Percentiles rank a stretch among this genome's conserved stretches.
Evolutionary conservation across 2,113 vertebrate genomes (phyloP).

Genomic region (Salvelinus alpinus): DNA sequence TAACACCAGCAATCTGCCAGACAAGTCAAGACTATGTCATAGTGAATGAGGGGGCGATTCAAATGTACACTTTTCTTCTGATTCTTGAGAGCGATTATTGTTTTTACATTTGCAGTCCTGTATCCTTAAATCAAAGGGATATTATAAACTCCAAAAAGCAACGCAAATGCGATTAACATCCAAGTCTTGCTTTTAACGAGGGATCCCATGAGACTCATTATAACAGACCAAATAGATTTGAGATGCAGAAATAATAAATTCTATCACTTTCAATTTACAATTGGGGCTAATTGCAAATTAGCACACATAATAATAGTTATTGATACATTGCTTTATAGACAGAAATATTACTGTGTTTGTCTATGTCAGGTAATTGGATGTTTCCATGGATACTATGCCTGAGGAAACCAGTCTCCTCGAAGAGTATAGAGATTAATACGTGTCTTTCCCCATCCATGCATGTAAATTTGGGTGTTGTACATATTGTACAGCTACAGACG

Average conservation of each 20-base stretch:
- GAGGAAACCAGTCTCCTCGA: slow-evolving; percentile 46
- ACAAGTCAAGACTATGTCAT: slow-evolving; percentile 51
- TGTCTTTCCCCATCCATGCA: slow-evolving; percentile 31
- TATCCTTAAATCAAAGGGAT: slow-evolving; percentile 1
- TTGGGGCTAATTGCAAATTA: slow-evolving; percentile 30
- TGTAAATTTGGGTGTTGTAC: slow-evolving; percentile 44
- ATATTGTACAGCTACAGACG: slow-evolving; percentile 29
- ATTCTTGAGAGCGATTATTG: neutral
- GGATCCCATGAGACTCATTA: slow-evolving; percentile 3
- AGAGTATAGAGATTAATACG: slow-evolving; percentile 39
- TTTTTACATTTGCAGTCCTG: neutral
- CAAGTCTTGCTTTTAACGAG: neutral
- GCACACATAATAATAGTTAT: slow-evolving; percentile 24
- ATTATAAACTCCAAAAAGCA: neutral
- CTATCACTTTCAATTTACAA: slow-evolving; percentile 2
- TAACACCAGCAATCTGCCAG: slow-evolving; percentile 53
- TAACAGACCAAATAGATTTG: neutral
- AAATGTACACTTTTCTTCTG: slow-evolving; percentile 27
- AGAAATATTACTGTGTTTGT: slow-evolving; percentile 17
- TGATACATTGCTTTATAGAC: neutral
- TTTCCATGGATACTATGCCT: slow-evolving; percentile 68
- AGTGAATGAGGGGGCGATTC: slow-evolving; percentile 22
- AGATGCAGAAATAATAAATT: neutral
- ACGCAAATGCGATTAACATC: neutral
- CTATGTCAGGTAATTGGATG: slow-evolving; percentile 62